Evolutionary conservation across 2,113 vertebrate species (phyloP).

Genomic region (Trogon surrucura): DNA sequence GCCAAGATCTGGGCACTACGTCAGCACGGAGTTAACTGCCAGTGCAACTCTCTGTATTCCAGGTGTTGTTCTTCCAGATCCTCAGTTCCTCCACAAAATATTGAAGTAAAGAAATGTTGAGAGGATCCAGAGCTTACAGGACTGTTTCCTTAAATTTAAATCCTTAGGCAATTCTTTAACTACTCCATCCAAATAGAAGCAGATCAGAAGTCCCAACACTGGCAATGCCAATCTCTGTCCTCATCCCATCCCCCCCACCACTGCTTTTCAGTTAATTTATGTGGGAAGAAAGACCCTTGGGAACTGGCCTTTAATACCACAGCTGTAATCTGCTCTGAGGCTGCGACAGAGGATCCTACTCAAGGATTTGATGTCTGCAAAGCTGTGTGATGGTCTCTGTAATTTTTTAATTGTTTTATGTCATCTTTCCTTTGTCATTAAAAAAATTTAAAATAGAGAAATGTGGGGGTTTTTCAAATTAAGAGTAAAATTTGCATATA

Average conservation of each 20-base stretch:
- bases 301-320: not conserved
- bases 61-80: not conserved
- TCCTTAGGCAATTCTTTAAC: not conserved
- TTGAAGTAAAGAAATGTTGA: not conserved
- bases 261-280: conserved; percentile 29
- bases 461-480: not conserved
- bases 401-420: not conserved
- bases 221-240: not conserved
- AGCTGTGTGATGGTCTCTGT: not conserved
- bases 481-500: not conserved
- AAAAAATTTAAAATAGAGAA: not conserved
- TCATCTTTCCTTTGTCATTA: not conserved
- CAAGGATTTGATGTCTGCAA: not conserved
- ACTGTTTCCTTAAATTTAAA: not conserved
- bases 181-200: not conserved
- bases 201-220: not conserved
- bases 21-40: not conserved
- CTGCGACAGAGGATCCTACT: not conserved
- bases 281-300: not conserved
- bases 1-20: not conserved
- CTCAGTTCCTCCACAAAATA: not conserved
- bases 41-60: not conserved
- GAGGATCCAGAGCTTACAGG: not conserved
- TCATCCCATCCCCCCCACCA: not conserved
- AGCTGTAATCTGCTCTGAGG: conserved; percentile 38